phyloP scores from a whole-genome alignment of 2,113 vertebrate species.

The Hydropotes inermis region DNA sequence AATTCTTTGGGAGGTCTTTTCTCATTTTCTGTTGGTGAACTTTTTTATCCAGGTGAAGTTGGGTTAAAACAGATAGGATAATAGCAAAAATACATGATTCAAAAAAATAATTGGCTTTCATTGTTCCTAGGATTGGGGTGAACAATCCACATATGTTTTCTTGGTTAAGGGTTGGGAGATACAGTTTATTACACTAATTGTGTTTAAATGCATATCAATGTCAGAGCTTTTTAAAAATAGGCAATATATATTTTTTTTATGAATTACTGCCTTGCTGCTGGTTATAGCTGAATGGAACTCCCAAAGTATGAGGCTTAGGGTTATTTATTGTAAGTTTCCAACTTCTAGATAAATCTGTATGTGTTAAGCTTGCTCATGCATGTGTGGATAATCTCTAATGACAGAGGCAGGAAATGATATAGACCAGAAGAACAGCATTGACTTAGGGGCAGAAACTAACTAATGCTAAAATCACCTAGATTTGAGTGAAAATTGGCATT shows the following conservation, averaged over 20 bases:
- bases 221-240: not conserved
- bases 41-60: not conserved
- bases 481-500: not conserved
- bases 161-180: not conserved
- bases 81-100: not conserved
- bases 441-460: not conserved
- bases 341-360: not conserved
- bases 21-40: not conserved
- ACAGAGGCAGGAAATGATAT: not conserved
- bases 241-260: not conserved
- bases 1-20: not conserved
- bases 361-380: not conserved
- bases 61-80: not conserved
- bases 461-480: not conserved
- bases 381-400: not conserved
- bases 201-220: not conserved
- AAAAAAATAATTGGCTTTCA: not conserved
- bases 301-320: not conserved
- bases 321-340: not conserved
- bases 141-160: not conserved
- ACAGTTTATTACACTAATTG: not conserved
- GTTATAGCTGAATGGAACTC: not conserved
- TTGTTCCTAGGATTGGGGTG: not conserved
- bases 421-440: not conserved
- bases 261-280: not conserved